Evolutionary conservation across 2,797 vertebrate genomes (phyloP), one percentile per base, ranked within the genome.

Genomic region (Cryptoprocta ferox): DNA sequence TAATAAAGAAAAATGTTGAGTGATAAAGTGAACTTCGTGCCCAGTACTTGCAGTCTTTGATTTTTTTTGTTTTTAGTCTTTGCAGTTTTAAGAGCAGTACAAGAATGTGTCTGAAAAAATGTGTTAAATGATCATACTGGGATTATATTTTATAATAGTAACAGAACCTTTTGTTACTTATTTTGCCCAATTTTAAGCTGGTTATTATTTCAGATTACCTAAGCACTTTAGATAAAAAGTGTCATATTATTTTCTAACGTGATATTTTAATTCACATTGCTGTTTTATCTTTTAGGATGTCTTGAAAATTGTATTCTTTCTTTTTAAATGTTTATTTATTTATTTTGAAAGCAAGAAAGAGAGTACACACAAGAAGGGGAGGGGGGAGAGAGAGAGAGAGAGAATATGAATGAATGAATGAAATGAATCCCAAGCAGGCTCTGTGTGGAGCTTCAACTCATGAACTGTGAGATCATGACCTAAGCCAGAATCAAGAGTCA

Each of bases 241-340:
- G 18, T 92, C 68, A 80, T 48, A 42, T 98, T 97, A 89, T 78
- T 97, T 91, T 95, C 88, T 95, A 91, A 93, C 59, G 4, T 93
- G 93, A 75, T 95, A 71, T 95, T 97, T 83, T 91, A 90, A 97
- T 97, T 98, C 42, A 45, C 81, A 87, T 95, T 68, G 28, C 87
- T 96, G 10, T 92, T 97, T 98, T 98, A 65, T 65, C 30, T 65
- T 65, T 65, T 65, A 65, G 30, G 63, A 65, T 65, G 63, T 65
- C 63, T 32, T 65, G 63, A 65, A 59, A 59, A 59, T 21, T 59
- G 56, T 59, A 59, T 59, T 59, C 56, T 21, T 56, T 56, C 53
- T 59, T 59, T 59, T 24, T 3, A 59, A 59, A 59, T 59, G 56
- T 24, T 59, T 59, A 59, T 59, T 59, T 59, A 24, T 59, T 59